A percentile compares a stretch with the other conserved stretches of the same genome.
These are phyloP conservation scores for Limosa lapponica DNA, from an alignment of 2,797 vertebrate species.

Conservation along the genomic window DNA sequence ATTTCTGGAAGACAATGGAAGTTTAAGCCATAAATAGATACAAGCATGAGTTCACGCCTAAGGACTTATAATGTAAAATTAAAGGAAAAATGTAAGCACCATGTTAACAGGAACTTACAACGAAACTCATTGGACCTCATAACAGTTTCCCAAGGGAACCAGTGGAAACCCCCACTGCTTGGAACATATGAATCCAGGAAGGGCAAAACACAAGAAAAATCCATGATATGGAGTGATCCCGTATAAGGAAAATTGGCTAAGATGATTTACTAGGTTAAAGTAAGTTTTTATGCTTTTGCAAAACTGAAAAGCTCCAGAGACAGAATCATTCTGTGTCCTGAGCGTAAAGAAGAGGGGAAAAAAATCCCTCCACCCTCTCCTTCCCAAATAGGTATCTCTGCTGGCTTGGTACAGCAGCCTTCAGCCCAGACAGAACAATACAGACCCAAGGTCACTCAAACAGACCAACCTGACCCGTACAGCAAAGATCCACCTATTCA, in stretches of 20 bases:
- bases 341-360: not conserved
- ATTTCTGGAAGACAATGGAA: not conserved
- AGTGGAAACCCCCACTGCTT: not conserved
- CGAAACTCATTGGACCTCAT: not conserved
- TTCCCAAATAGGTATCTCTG: not conserved
- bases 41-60: not conserved
- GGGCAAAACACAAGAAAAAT: not conserved
- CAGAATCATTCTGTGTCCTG: not conserved
- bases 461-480: not conserved
- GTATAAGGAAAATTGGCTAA: not conserved
- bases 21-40: conserved; percentile 7
- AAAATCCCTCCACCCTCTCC: not conserved
- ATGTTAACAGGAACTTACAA: not conserved
- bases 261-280: not conserved
- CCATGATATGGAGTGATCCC: not conserved
- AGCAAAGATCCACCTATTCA: not conserved
- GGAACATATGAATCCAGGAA: not conserved
- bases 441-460: not conserved
- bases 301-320: not conserved
- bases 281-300: not conserved
- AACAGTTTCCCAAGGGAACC: conserved; percentile 22
- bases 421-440: not conserved
- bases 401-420: not conserved
- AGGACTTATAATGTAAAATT: not conserved
- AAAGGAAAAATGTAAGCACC: conserved; percentile 23